Conservation (phyloP, 2,113 vertebrate genomes). For the Oxyura jamaicensis region DNA sequence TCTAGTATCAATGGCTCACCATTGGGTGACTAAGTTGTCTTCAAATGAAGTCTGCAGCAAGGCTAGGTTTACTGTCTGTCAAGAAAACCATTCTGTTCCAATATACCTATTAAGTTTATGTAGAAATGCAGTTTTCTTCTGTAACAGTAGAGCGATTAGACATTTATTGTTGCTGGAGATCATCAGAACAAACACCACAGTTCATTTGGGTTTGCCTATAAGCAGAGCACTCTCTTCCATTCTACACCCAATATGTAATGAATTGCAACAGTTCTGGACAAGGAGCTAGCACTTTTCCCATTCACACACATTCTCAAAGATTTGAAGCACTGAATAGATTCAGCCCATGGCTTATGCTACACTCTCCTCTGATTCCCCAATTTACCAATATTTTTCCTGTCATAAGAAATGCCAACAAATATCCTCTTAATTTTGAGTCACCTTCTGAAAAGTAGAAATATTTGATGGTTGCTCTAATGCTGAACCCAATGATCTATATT, state of each 20-base stretch:
- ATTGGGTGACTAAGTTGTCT: neutral
- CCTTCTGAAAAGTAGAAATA: neutral
- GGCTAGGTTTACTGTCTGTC: neutral
- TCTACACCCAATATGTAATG: neutral
- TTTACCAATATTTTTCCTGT: neutral
- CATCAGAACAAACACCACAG: neutral
- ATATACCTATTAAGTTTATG: neutral
- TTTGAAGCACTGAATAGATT: neutral
- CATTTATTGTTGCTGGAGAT: neutral
- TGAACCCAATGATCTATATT: neutral
- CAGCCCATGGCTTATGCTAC: neutral
- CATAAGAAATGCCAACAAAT: neutral
- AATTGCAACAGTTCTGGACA: neutral
- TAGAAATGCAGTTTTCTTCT: neutral
- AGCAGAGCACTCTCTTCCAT: neutral
- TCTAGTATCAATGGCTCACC: neutral
- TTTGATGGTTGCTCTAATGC: neutral
- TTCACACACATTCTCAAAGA: neutral
- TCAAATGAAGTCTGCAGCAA: neutral
- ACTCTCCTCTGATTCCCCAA: neutral
- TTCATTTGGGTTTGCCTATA: neutral
- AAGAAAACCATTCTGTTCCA: neutral
- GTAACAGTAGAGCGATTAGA: neutral
- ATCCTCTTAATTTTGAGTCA: neutral
- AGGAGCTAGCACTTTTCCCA: neutral